phyloP scores from a whole-genome alignment of 92 coral and sea anemone species.

The Zoanthus sociatus region DNA sequence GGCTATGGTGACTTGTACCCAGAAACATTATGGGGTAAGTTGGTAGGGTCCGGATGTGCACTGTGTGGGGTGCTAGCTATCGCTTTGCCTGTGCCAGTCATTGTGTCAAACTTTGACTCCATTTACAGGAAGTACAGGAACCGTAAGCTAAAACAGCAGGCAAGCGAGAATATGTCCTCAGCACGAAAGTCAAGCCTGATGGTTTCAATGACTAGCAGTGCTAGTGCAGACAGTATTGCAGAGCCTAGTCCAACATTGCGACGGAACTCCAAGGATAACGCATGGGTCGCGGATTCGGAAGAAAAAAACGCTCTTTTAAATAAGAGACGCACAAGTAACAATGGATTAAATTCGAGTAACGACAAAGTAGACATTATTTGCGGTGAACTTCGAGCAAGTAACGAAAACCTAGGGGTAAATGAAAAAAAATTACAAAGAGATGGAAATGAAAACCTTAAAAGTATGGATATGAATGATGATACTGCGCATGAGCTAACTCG shows the following conservation, averaged over 20 bases:
- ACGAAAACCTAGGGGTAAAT: slow-evolving; percentile 27
- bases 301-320: slow-evolving; percentile 20
- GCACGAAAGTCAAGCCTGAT: slow-evolving; percentile 49
- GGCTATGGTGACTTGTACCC: slow-evolving; percentile 98
- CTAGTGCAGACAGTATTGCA: not conserved
- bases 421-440: slow-evolving; percentile 59
- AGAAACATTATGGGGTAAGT: slow-evolving; percentile 90
- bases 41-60: slow-evolving; percentile 95
- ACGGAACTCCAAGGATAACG: slow-evolving; percentile 12
- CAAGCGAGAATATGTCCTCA: slow-evolving; percentile 42
- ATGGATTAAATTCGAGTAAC: not conserved
- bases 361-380: not conserved
- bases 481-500: slow-evolving; percentile 28
- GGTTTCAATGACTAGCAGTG: slow-evolving; percentile 27
- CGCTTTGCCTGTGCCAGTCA: slow-evolving; percentile 97
- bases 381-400: slow-evolving; percentile 3
- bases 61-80: slow-evolving; percentile 93
- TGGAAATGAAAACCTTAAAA: slow-evolving; percentile 37
- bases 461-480: not conserved
- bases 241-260: slow-evolving; percentile 51
- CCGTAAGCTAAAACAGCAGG: slow-evolving; percentile 83
- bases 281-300: slow-evolving; percentile 14
- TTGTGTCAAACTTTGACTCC: slow-evolving; percentile 94
- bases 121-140: slow-evolving; percentile 87
- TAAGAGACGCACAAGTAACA: slow-evolving; percentile 10